Evolutionary conservation across 1,140 invertebrate species (phyloP).

Genomic region (Leptinotarsa defecta): DNA sequence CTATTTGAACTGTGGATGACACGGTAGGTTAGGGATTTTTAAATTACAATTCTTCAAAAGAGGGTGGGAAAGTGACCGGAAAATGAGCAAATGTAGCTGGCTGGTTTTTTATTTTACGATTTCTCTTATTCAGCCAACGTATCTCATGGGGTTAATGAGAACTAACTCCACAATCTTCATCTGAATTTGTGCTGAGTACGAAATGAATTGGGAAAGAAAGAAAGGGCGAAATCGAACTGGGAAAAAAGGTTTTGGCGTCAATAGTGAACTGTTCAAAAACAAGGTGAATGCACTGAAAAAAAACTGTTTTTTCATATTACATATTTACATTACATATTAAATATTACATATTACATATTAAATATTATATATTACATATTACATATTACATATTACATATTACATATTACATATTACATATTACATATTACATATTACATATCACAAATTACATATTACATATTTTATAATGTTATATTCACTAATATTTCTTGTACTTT

Average conservation of each 20-base stretch:
- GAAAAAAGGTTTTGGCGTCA: not conserved
- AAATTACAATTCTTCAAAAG: slow-evolving; percentile 11
- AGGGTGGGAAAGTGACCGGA: slow-evolving; percentile 15
- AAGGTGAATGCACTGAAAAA: too few relatives aligned
- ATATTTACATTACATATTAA: too few relatives aligned
- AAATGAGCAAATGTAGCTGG: not conserved
- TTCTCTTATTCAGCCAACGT: not conserved
- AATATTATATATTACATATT: too few relatives aligned
- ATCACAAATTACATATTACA: too few relatives aligned
- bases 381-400: too few relatives aligned
- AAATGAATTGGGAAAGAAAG: not conserved
- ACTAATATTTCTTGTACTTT: too few relatives aligned
- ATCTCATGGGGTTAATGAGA: not conserved
- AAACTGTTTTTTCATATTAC: too few relatives aligned
- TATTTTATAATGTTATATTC: too few relatives aligned
- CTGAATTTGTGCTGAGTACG: not conserved
- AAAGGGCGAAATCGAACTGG: not conserved
- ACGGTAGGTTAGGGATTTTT: slow-evolving; percentile 12
- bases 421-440: too few relatives aligned
- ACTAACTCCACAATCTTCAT: not conserved
- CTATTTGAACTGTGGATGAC: slow-evolving; percentile 10
- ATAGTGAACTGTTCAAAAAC: not conserved
- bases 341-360: too few relatives aligned
- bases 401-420: too few relatives aligned
- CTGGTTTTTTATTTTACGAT: slow-evolving; percentile 6